These are phyloP conservation scores for Cnemophilus loriae DNA, from an alignment of 2,113 vertebrate genomes.

Conservation along the genomic window DNA sequence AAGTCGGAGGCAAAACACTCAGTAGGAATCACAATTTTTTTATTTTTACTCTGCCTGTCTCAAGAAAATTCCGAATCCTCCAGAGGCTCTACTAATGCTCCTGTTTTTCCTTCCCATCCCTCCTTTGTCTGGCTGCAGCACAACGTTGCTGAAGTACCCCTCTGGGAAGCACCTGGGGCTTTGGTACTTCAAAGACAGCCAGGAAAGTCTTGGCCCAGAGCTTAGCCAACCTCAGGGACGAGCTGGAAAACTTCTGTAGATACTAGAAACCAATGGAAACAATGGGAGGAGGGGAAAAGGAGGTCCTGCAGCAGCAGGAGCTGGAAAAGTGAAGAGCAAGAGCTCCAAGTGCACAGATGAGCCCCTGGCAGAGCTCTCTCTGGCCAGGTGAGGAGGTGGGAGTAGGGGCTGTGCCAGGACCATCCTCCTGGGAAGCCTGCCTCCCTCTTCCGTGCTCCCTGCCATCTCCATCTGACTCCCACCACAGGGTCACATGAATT, in stretches of 20 bases:
- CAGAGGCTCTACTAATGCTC: background rate
- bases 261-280: background rate
- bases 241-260: background rate
- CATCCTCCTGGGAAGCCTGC: background rate
- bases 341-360: slow-evolving; percentile 9
- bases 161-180: background rate
- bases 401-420: background rate
- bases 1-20: background rate
- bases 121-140: background rate
- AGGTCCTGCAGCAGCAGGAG: background rate
- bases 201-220: background rate
- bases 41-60: background rate
- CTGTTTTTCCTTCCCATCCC: background rate
- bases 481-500: background rate
- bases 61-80: background rate
- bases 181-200: background rate
- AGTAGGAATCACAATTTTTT: background rate
- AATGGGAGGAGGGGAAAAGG: background rate
- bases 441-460: background rate
- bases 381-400: background rate
- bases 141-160: background rate
- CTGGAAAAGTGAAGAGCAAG: background rate
- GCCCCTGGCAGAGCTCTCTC: background rate
- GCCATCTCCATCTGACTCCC: background rate
- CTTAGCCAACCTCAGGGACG: background rate